Evolutionary conservation across 2,797 vertebrate species (phyloP).

Genomic region (Rhinella marina): DNA sequence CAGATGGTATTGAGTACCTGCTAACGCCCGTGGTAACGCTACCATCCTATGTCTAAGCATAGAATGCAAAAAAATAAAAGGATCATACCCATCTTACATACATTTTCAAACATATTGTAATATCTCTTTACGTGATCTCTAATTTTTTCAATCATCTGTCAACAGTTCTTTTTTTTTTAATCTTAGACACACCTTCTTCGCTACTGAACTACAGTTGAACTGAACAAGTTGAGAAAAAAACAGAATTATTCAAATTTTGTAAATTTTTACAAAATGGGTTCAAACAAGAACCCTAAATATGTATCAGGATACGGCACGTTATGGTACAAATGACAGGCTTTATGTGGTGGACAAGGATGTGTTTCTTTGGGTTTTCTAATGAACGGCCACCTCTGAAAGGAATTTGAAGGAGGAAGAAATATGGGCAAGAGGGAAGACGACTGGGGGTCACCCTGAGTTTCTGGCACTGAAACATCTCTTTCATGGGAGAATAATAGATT

Average conservation of each 20-base stretch:
- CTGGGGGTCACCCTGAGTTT: slow-evolving; percentile 87
- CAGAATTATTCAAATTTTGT: neutral
- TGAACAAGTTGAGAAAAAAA: neutral
- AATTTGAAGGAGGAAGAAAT: neutral
- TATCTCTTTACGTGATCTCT: neutral
- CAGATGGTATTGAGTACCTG: too few relatives aligned
- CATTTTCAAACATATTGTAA: neutral
- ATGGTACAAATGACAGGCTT: neutral
- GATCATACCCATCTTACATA: neutral
- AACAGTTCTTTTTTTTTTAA: neutral
- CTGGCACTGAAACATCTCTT: slow-evolving; percentile 85
- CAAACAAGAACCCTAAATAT: neutral
- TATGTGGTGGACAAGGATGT: neutral
- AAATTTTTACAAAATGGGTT: neutral
- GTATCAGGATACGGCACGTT: neutral
- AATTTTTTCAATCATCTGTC: neutral
- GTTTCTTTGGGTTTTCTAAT: slow-evolving; percentile 24
- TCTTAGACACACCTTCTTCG: neutral
- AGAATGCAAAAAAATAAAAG: neutral
- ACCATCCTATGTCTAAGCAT: neutral
- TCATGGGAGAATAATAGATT: slow-evolving; percentile 82
- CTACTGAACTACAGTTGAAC: neutral
- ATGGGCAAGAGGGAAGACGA: slow-evolving; percentile 60
- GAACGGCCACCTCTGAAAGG: neutral
- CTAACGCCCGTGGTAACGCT: neutral